These are phyloP conservation scores for Streptopelia turtur DNA, from an alignment of 2,797 vertebrate species.

Conservation along the genomic window DNA sequence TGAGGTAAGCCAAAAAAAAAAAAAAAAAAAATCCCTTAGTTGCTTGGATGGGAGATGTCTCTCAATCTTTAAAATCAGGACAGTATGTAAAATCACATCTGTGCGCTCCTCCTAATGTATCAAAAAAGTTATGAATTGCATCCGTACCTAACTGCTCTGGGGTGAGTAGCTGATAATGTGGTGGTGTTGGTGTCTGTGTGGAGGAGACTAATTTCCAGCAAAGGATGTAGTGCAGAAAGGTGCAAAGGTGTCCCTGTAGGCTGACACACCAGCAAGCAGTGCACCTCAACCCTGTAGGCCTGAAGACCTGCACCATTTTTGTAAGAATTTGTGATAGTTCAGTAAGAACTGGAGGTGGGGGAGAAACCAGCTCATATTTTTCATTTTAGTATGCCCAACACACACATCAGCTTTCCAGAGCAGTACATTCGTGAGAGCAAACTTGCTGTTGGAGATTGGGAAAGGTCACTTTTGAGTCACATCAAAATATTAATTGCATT, in stretches of 20 bases:
- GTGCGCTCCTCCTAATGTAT: not conserved
- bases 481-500: constrained; percentile 6
- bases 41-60: not conserved
- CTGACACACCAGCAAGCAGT: not conserved
- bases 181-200: not conserved
- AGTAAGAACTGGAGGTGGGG: not conserved
- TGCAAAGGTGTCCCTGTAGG: not conserved
- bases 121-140: not conserved
- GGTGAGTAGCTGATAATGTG: rapidly evolving
- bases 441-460: not conserved
- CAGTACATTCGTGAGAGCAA: not conserved
- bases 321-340: not conserved
- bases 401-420: not conserved
- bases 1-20: not conserved
- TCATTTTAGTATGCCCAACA: not conserved
- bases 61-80: not conserved
- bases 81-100: not conserved
- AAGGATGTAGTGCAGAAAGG: not conserved
- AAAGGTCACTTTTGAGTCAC: not conserved
- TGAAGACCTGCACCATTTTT: not conserved
- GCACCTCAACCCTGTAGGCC: not conserved
- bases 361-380: not conserved
- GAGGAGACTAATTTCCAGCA: not conserved
- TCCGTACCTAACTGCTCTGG: not conserved
- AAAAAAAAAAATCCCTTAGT: not conserved